phyloP scores from a whole-genome alignment of 2,888 invertebrate genomes.

The Heliconius ethilla region DNA sequence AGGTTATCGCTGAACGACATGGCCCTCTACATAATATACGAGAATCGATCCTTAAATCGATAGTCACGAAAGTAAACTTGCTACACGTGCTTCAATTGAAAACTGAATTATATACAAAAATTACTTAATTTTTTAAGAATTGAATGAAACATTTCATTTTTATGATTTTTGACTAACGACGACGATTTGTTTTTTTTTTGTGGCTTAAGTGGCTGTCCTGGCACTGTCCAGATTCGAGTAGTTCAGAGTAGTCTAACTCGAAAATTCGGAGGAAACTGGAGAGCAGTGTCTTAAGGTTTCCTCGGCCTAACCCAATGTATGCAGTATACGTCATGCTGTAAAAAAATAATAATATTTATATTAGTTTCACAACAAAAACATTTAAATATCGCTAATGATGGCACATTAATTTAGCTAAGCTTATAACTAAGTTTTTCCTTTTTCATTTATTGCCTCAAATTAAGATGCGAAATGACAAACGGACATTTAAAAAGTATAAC shows the following conservation, averaged over 20 bases:
- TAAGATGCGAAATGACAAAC: background rate
- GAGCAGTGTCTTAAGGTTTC: no score
- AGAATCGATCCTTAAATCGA: constrained; percentile 44
- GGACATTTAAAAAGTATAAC: background rate
- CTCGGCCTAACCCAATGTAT: no score
- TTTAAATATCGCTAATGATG: background rate
- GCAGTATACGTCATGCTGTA: background rate
- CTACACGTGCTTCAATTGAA: background rate
- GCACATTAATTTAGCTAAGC: background rate
- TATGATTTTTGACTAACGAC: background rate
- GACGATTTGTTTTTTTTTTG: no score
- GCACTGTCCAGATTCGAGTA: no score
- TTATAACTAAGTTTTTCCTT: background rate
- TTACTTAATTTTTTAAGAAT: background rate
- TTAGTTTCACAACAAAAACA: background rate
- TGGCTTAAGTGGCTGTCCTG: no score
- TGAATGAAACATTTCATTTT: background rate
- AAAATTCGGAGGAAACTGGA: no score
- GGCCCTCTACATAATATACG: constrained; percentile 40
- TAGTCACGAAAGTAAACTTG: constrained; percentile 35
- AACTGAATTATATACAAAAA: background rate
- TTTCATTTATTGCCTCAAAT: background rate
- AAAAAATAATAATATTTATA: background rate
- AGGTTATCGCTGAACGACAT: background rate
- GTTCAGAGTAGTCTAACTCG: no score